These are phyloP conservation scores for Drosophila repletoides DNA, from an alignment of 1,140 invertebrate genomes.

Conservation along the genomic window DNA sequence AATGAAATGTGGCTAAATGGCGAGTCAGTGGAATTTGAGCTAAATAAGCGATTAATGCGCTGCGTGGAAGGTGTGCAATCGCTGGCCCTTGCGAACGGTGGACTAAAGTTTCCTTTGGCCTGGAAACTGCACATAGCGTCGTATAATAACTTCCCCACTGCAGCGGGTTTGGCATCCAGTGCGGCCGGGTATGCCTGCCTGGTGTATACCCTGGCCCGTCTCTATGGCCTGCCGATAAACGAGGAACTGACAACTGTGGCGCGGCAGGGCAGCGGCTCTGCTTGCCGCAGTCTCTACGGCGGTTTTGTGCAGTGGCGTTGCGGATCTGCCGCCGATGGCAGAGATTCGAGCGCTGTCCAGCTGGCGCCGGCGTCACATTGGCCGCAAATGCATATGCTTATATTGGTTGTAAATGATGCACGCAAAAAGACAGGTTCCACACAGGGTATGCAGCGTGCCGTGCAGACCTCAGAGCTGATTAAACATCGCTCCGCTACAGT, in stretches of 20 bases:
- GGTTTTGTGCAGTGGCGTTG: slow-evolving; percentile 96
- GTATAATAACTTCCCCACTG: slow-evolving; percentile 99
- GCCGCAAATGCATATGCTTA: slow-evolving; percentile 94
- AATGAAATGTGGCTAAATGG: slow-evolving; percentile 96
- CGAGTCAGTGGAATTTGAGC: slow-evolving; percentile 88
- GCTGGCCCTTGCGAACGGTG: slow-evolving; percentile 79
- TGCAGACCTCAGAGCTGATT: slow-evolving; percentile 92
- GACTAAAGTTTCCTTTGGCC: slow-evolving; percentile 82
- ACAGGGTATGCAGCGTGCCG: slow-evolving; percentile 93
- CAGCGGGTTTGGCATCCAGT: slow-evolving; percentile 98
- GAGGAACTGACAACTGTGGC: slow-evolving; percentile 93
- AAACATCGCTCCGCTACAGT: slow-evolving; percentile 88
- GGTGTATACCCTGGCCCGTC: slow-evolving; percentile 88
- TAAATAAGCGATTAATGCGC: slow-evolving; percentile 89
- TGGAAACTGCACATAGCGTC: slow-evolving; percentile 95
- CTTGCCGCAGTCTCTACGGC: slow-evolving; percentile 96
- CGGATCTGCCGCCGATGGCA: slow-evolving; percentile 87
- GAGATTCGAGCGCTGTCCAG: slow-evolving; percentile 92
- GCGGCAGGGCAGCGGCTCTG: slow-evolving; percentile 96
- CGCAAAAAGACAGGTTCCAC: slow-evolving; percentile 95
- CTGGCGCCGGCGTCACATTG: slow-evolving; percentile 91
- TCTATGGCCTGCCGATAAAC: slow-evolving; percentile 88
- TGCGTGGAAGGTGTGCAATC: slow-evolving; percentile 87
- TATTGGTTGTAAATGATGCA: slow-evolving; percentile 94
- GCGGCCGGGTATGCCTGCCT: slow-evolving; percentile 98